Conservation (phyloP, 2,888 invertebrate species). For the Caenorhabditis macrosperma region DNA sequence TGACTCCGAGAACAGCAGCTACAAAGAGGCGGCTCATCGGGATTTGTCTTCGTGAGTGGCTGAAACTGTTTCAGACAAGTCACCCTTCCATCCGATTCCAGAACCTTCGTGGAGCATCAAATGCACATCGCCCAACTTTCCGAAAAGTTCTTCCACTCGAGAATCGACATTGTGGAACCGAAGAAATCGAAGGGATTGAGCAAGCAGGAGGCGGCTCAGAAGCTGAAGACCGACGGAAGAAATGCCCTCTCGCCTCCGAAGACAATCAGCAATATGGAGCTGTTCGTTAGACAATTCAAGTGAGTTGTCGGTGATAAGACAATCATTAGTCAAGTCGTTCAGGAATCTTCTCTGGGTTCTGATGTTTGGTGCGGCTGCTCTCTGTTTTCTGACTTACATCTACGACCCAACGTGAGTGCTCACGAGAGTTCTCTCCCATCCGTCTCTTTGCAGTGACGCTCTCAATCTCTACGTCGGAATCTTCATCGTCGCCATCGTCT, state of each 20-base stretch:
- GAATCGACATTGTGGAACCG: conserved; percentile 62
- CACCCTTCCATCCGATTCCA: conserved; percentile 5
- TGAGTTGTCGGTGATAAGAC: not conserved
- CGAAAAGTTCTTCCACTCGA: conserved; percentile 65
- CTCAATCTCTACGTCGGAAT: conserved; percentile 72
- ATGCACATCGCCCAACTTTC: conserved; percentile 67
- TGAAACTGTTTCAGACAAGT: not conserved
- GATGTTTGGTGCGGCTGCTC: conserved; percentile 69
- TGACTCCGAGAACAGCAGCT: conserved; percentile 20
- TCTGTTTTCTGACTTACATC: conserved; percentile 69
- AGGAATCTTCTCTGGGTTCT: conserved; percentile 76
- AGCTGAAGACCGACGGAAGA: conserved; percentile 65
- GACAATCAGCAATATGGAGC: conserved; percentile 67
- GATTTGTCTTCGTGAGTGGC: conserved; percentile 34
- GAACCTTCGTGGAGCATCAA: conserved; percentile 71
- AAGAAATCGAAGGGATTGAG: conserved; percentile 65
- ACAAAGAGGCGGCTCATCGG: conserved; percentile 28
- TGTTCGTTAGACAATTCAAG: conserved; percentile 74
- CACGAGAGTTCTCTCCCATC: no score
- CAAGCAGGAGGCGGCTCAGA: conserved; percentile 50
- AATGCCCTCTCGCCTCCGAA: conserved; percentile 73
- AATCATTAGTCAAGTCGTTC: no score
- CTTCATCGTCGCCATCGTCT: conserved; percentile 72
- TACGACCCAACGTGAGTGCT: conserved; percentile 63
- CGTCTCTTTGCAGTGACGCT: conserved; percentile 52